These are phyloP conservation scores for Drosophila nigrodunni DNA, from an alignment of 1,140 invertebrate genomes.

Conservation along the genomic window DNA sequence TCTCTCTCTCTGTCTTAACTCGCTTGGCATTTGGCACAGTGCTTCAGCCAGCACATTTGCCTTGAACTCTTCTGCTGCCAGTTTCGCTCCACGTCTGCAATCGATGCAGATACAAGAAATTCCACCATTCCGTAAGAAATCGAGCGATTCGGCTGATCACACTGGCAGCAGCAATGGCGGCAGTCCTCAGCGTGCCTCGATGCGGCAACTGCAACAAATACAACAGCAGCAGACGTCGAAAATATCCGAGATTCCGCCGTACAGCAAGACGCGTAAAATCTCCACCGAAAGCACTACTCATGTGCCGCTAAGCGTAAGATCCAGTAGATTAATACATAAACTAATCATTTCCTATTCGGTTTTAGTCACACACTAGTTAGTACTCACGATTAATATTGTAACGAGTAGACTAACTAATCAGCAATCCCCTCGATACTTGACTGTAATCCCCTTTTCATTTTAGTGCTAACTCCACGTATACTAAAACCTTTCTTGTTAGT, in stretches of 20 bases:
- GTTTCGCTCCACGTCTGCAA: slow-evolving; percentile 62
- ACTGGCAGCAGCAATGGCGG: slow-evolving; percentile 74
- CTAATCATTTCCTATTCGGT: background rate
- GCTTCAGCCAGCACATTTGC: slow-evolving; percentile 77
- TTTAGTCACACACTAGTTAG: background rate
- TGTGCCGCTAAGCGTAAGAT: slow-evolving; percentile 78
- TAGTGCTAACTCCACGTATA: no score
- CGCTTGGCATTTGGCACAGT: slow-evolving; percentile 59
- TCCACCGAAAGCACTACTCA: slow-evolving; percentile 85
- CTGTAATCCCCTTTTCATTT: no score
- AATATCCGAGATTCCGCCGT: slow-evolving; percentile 86
- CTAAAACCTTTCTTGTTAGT: no score
- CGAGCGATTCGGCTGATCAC: slow-evolving; percentile 75
- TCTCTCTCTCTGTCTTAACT: slow-evolving; percentile 8
- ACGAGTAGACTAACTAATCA: no score
- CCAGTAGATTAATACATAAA: slow-evolving; percentile 4
- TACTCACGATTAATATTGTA: background rate
- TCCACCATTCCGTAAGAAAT: slow-evolving; percentile 86
- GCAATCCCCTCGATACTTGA: no score
- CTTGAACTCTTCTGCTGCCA: slow-evolving; percentile 71
- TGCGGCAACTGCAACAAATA: slow-evolving; percentile 56
- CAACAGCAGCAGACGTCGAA: slow-evolving; percentile 68
- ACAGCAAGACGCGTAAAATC: slow-evolving; percentile 85
- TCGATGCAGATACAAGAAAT: slow-evolving; percentile 85
- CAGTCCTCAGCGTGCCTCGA: slow-evolving; percentile 70